Evolutionary conservation across 1,140 invertebrate genomes (phyloP).

Genomic region (Amphibalanus amphitrite): DNA sequence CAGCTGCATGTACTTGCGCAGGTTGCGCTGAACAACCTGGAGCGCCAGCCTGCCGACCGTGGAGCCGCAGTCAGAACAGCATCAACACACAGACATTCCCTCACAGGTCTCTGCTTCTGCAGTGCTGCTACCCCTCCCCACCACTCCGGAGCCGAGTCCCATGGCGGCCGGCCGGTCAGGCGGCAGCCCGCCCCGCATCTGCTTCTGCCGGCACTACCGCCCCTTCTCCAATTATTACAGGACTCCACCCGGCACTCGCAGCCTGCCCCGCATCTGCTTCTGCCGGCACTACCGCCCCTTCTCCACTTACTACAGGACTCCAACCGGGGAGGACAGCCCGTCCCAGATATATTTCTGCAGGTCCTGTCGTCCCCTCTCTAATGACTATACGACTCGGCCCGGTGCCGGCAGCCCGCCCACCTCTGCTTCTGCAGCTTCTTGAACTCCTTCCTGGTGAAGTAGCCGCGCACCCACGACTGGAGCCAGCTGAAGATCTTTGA

Average conservation of each 20-base stretch:
- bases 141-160: too few relatives aligned
- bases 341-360: too few relatives aligned
- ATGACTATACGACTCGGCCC: conserved; percentile 51
- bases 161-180: conserved; percentile 44
- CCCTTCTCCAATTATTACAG: too few relatives aligned
- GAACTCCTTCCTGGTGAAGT: conserved; percentile 70
- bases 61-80: background rate
- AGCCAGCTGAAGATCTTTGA: conserved; percentile 95
- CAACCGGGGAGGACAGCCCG: too few relatives aligned
- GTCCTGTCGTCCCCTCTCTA: too few relatives aligned
- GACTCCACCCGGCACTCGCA: too few relatives aligned
- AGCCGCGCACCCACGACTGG: conserved; percentile 81
- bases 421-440: conserved; percentile 92
- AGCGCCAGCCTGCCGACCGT: conserved; percentile 56
- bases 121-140: too few relatives aligned
- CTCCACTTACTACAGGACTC: too few relatives aligned
- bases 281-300: too few relatives aligned
- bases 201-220: too few relatives aligned
- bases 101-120: too few relatives aligned
- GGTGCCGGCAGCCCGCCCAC: background rate
- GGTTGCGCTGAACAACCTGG: conserved; percentile 94
- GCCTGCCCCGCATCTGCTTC: too few relatives aligned
- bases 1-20: conserved; percentile 91
- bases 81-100: conserved; percentile 32
- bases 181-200: background rate